These are phyloP conservation scores for Branchellion lobata DNA, from an alignment of 2,888 invertebrate species.

Conservation along the genomic window DNA sequence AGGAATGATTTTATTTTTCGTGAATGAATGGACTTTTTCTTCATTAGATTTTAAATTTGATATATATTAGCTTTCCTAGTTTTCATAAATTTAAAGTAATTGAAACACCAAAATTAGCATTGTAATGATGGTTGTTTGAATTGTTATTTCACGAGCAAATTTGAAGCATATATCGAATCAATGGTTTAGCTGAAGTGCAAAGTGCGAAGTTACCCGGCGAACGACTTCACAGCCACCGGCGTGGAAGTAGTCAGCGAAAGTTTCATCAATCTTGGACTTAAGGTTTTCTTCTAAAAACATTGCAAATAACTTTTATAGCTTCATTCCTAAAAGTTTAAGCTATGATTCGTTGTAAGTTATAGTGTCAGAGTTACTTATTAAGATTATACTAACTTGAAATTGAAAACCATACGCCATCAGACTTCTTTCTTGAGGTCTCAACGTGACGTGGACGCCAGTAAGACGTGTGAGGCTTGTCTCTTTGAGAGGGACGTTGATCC, in stretches of 20 bases:
- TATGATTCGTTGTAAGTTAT: not conserved
- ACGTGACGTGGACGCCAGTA: not conserved
- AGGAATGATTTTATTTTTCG: not conserved
- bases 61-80: not conserved
- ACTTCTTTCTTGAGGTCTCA: too few relatives aligned
- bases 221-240: not conserved
- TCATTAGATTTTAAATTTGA: not conserved
- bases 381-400: not conserved
- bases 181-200: not conserved
- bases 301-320: not conserved
- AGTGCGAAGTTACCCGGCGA: constrained; percentile 4
- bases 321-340: not conserved
- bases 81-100: not conserved
- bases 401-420: constrained; percentile 5
- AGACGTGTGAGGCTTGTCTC: constrained; percentile 8
- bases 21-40: not conserved
- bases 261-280: constrained; percentile 19
- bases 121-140: not conserved
- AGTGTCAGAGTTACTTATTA: too few relatives aligned
- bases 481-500: constrained; percentile 35
- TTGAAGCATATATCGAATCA: not conserved
- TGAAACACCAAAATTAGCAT: too few relatives aligned
- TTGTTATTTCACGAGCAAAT: not conserved
- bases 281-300: not conserved
- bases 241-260: not conserved